Evolutionary conservation across 2,888 invertebrate genomes (phyloP), one percentile per base, ranked within the genome.

Genomic region (Julus scandinavius): DNA sequence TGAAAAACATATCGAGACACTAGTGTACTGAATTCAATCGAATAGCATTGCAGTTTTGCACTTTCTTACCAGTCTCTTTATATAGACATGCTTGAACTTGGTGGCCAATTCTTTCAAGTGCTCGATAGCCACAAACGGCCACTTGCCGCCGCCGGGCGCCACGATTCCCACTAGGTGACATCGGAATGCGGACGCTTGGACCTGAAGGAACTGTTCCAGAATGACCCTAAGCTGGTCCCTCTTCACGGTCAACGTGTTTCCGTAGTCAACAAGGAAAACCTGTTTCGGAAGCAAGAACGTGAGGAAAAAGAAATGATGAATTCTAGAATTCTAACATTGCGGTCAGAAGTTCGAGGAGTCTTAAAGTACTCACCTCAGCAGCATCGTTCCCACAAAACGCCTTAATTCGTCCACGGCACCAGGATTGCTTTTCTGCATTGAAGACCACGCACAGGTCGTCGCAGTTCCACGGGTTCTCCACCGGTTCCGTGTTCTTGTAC

Each of bases 111-210:
- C 90, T 29, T 89, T 83, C 90, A 92, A 90, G 38, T 89, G 90
- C 83, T 92, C 92, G 87, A 90, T 90, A n/a, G 92, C 91, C 0
- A 91, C 91, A 7, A 89, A 89, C 0, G 92, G 91, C 92, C 92
- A 92, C 50, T 90, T 90, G 50, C 89, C 90, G 87, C 88, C 91
- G 0, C 95, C 95, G 0, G 96, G 95, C 0, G 97, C 95, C 41
- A 93, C 92, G 13, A 97, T 94, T 38, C 95, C 95, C 1, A 94
- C 94, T 87, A 97, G 91, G 91, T 95, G 95, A 89, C 96, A 95
- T 90, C 94, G 94, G 40, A 95, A 93, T 0, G 95, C 94, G 0
- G 94, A 94, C 89, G 94, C 94, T 0, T 94, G 93, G 0, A 94
- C 92, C 0, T 92, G 91, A 9, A 92, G 91, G 89, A 95, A 95